These are phyloP conservation scores for Heterohyrax brucei DNA, from an alignment of 2,797 vertebrate genomes.

Conservation along the genomic window DNA sequence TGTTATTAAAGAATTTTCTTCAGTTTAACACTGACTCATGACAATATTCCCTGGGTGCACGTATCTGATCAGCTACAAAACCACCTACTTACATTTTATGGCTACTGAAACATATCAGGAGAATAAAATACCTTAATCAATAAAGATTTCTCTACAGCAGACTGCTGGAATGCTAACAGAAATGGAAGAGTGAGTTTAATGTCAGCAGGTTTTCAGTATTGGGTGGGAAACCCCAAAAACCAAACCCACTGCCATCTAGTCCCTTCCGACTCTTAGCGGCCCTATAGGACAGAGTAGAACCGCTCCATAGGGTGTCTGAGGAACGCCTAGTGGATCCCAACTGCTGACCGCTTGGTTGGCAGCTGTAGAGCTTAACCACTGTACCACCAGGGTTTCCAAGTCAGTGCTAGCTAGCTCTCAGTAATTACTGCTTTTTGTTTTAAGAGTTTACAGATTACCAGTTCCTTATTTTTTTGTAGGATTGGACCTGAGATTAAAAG, in stretches of 20 bases:
- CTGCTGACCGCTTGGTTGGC: too few relatives aligned
- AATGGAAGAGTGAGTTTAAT: neutral
- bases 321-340: too few relatives aligned
- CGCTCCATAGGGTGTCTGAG: too few relatives aligned
- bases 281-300: too few relatives aligned
- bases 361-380: too few relatives aligned
- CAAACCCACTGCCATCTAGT: too few relatives aligned
- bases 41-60: neutral
- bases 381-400: too few relatives aligned
- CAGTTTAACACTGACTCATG: neutral
- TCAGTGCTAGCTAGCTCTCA: neutral
- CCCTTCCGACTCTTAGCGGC: too few relatives aligned
- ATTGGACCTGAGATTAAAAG: conserved; percentile 26
- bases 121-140: conserved; percentile 18
- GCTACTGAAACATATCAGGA: neutral
- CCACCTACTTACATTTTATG: neutral
- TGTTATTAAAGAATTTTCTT: neutral
- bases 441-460: conserved; percentile 41
- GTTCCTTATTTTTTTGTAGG: conserved; percentile 56
- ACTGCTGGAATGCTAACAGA: neutral
- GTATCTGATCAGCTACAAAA: conserved; percentile 23
- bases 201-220: neutral
- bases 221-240: too few relatives aligned
- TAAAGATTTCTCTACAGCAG: neutral
- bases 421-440: conserved; percentile 11